A percentile compares a stretch with the other conserved stretches of the same genome.
phyloP scores from a whole-genome alignment of 2,797 vertebrate genomes.

The Pangasius macronema region DNA sequence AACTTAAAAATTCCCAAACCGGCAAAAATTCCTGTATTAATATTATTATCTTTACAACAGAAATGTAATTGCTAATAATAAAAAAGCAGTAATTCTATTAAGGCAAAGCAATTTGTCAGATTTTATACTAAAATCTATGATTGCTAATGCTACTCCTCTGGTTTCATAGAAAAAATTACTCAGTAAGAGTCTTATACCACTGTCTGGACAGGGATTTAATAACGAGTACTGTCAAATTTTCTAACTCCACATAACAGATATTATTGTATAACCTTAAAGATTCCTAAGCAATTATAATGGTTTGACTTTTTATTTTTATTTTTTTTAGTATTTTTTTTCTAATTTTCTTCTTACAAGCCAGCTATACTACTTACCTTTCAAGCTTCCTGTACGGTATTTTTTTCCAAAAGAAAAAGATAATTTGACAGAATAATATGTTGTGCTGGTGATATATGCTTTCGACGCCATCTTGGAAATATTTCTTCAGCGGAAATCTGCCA shows the following conservation, averaged over 20 bases:
- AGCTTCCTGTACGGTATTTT: neutral
- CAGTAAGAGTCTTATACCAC: too few relatives aligned
- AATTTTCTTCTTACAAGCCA: too few relatives aligned
- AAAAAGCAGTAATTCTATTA: neutral
- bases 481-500: neutral
- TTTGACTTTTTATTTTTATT: too few relatives aligned
- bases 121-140: neutral
- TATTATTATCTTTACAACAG: neutral
- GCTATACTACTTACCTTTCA: neutral
- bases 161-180: too few relatives aligned
- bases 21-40: neutral
- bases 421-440: neutral
- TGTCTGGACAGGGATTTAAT: too few relatives aligned
- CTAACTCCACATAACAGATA: too few relatives aligned
- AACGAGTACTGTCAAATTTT: too few relatives aligned
- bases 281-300: too few relatives aligned
- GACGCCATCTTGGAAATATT: neutral
- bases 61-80: neutral
- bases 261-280: too few relatives aligned
- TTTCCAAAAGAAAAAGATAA: neutral
- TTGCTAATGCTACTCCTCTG: neutral
- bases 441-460: neutral
- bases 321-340: too few relatives aligned
- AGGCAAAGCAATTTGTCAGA: neutral
- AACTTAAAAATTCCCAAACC: too few relatives aligned